Percentiles rank a stretch among this genome's conserved stretches.
phyloP scores from a whole-genome alignment of 2,113 vertebrate genomes.

The Apodemus speciosus region DNA sequence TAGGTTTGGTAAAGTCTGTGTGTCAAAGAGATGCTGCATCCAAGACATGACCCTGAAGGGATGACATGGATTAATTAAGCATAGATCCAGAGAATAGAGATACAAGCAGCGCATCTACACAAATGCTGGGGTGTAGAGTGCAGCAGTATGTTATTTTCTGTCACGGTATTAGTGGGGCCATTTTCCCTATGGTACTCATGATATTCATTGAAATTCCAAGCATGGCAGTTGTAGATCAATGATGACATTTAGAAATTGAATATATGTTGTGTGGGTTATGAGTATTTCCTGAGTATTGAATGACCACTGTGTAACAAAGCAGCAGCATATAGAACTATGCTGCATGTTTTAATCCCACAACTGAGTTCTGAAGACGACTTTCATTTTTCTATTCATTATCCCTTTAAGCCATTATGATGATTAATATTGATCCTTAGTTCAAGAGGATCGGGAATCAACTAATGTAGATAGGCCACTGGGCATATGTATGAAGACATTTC shows the following conservation, averaged over 20 bases:
- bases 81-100: background rate
- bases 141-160: background rate
- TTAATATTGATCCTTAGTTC: background rate
- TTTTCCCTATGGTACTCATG: background rate
- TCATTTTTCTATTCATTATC: background rate
- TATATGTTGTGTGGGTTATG: background rate
- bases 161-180: background rate
- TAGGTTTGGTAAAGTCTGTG: background rate
- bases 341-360: conserved; percentile 20
- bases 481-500: background rate
- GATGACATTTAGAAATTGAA: background rate
- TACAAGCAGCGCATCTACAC: background rate
- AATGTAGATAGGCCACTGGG: background rate
- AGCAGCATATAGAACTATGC: background rate
- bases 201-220: conserved; percentile 27
- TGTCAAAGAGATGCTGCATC: background rate
- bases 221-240: background rate
- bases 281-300: background rate
- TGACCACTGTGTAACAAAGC: background rate
- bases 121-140: background rate
- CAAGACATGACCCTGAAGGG: background rate
- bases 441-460: no score
- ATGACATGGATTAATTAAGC: background rate
- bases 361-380: background rate
- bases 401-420: background rate